Percentiles rank a stretch among this genome's conserved stretches.
phyloP scores from a whole-genome alignment of 2,113 vertebrate genomes.

The Rallus limicola region DNA sequence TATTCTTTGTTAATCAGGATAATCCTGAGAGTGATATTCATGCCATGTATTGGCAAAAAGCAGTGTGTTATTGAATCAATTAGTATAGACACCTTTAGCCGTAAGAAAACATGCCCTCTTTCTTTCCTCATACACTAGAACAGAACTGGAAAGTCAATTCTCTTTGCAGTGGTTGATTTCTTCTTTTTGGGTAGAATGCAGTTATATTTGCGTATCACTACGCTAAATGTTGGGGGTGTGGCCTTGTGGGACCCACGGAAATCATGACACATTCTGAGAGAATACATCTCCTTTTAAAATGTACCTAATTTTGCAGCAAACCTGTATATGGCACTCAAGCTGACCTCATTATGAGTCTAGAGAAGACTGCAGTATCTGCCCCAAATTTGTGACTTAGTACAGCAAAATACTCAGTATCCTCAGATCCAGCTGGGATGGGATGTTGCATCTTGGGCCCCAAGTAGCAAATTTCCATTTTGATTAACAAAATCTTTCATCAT shows the following conservation, averaged over 20 bases:
- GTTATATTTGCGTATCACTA: background rate
- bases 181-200: background rate
- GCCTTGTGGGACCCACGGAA: background rate
- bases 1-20: background rate
- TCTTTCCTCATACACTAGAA: background rate
- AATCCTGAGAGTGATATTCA: background rate
- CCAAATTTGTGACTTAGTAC: conserved; percentile 5
- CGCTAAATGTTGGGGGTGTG: background rate
- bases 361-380: background rate
- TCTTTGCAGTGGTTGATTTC: background rate
- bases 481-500: background rate
- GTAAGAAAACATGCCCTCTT: background rate
- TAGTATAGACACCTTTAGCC: background rate
- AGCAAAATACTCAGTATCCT: background rate
- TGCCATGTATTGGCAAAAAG: background rate
- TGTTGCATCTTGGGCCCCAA: background rate
- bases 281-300: background rate
- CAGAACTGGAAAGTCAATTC: background rate
- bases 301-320: background rate
- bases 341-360: background rate
- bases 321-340: background rate
- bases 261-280: background rate
- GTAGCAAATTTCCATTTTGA: background rate
- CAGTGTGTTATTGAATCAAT: background rate
- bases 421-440: background rate